phyloP scores from a whole-genome alignment of 2,888 invertebrate genomes.

The Dichetophora obliterata region DNA sequence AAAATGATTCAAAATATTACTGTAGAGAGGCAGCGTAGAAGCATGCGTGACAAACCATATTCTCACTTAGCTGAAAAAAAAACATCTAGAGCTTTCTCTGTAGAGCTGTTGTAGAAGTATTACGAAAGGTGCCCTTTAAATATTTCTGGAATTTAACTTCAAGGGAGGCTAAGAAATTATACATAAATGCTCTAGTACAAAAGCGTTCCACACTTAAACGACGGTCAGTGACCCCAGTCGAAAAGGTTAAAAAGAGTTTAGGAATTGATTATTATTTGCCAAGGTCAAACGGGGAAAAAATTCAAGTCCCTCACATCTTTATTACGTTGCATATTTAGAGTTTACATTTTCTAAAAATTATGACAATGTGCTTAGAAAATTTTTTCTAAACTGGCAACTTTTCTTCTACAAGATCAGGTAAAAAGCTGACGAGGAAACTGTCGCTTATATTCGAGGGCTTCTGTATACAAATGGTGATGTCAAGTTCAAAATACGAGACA shows the following conservation, averaged over 20 bases:
- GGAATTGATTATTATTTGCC: too few relatives aligned
- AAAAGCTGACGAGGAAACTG: neutral
- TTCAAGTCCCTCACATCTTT: too few relatives aligned
- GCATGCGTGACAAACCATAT: neutral
- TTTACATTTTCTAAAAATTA: too few relatives aligned
- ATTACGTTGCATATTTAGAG: too few relatives aligned
- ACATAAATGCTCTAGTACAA: neutral
- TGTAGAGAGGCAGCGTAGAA: neutral
- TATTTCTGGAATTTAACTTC: constrained; percentile 23
- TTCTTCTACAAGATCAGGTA: neutral
- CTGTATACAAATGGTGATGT: neutral
- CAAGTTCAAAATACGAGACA: neutral
- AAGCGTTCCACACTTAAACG: neutral
- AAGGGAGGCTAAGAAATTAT: constrained; percentile 25
- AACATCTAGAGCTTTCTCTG: constrained; percentile 14
- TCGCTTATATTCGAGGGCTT: neutral
- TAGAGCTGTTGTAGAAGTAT: constrained; percentile 4
- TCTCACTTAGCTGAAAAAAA: neutral
- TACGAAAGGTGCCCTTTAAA: neutral
- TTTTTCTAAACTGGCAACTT: too few relatives aligned
- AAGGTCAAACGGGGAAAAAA: too few relatives aligned
- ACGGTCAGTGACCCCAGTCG: too few relatives aligned
- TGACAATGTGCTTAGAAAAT: neutral
- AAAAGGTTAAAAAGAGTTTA: too few relatives aligned
- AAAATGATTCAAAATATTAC: neutral